phyloP scores from a whole-genome alignment of 2,113 vertebrate genomes.

The Phainopepla nitens region DNA sequence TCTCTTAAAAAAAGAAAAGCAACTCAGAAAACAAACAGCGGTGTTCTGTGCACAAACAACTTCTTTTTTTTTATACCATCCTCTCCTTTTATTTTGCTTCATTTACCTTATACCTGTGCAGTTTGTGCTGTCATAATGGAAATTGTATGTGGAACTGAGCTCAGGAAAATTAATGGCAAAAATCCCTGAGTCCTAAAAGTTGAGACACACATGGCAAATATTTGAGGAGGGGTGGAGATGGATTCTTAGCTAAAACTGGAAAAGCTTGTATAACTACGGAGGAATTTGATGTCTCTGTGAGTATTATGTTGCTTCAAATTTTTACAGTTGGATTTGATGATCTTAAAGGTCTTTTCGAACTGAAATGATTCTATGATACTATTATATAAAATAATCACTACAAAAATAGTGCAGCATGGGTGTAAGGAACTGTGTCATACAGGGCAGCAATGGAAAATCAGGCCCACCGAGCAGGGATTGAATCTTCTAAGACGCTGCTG shows the following conservation, averaged over 20 bases:
- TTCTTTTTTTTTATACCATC: background rate
- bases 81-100: background rate
- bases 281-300: background rate
- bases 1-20: background rate
- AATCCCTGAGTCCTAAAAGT: background rate
- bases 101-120: background rate
- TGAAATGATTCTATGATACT: background rate
- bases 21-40: background rate
- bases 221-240: background rate
- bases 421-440: background rate
- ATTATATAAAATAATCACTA: background rate
- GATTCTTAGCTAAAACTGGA: background rate
- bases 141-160: background rate
- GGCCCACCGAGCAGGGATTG: background rate
- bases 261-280: background rate
- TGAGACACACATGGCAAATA: background rate
- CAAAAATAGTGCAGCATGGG: background rate
- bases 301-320: background rate
- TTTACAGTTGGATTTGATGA: background rate
- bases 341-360: background rate
- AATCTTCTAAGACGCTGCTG: conserved; percentile 4
- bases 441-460: background rate
- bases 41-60: background rate
- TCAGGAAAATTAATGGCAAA: background rate
- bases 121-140: background rate